These are phyloP conservation scores for Hemicordylus capensis DNA, from an alignment of 2,113 vertebrate genomes.

Conservation along the genomic window DNA sequence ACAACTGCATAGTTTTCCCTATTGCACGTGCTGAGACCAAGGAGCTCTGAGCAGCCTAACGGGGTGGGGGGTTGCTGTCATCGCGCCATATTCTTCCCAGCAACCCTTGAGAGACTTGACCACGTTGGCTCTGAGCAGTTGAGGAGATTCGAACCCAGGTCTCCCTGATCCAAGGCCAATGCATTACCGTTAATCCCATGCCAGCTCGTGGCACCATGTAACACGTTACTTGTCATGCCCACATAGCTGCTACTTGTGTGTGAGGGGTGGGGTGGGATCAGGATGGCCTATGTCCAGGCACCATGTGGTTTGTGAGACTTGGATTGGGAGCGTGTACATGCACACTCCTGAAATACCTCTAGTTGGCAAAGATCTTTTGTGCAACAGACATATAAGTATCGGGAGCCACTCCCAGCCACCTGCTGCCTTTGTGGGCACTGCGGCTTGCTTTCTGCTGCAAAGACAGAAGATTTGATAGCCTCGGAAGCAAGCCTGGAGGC, in stretches of 20 bases:
- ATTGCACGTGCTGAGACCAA: not conserved
- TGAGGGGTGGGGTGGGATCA: not conserved
- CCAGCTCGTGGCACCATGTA: too few relatives aligned
- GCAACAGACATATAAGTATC: not conserved
- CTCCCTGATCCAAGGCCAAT: not conserved
- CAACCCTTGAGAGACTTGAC: not conserved
- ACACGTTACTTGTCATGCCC: too few relatives aligned
- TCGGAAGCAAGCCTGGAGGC: not conserved
- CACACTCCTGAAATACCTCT: not conserved
- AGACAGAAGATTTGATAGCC: not conserved
- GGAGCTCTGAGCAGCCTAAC: too few relatives aligned
- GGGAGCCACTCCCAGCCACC: not conserved
- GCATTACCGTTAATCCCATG: not conserved
- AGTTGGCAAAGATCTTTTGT: not conserved
- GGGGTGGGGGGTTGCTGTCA: too few relatives aligned
- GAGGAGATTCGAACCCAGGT: not conserved
- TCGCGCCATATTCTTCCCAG: not conserved
- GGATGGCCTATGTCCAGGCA: too few relatives aligned
- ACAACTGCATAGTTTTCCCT: not conserved
- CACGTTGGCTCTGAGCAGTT: not conserved
- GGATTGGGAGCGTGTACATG: not conserved
- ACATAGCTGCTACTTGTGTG: not conserved
- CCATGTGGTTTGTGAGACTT: not conserved
- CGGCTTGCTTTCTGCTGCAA: slow-evolving; percentile 16
- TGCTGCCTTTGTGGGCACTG: not conserved